Percentiles rank a stretch among this genome's conserved stretches.
Evolutionary conservation across 2,113 vertebrate genomes (phyloP).

Genomic region (Pheucticus melanocephalus): DNA sequence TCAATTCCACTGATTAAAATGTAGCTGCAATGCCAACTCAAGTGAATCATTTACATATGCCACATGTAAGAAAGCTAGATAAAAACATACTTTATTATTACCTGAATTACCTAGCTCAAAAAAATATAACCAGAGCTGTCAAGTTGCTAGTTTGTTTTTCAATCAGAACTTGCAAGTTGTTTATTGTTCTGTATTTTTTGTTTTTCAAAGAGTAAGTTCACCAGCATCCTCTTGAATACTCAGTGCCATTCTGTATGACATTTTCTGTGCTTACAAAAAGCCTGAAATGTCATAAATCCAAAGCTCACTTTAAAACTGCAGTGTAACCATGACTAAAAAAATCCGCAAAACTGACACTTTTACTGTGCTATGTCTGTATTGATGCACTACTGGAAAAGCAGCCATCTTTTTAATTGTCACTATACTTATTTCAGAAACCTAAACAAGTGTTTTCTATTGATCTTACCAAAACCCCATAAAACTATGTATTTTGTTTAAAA

Average conservation of each 20-base stretch:
- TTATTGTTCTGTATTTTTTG: not conserved
- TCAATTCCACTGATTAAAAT: not conserved
- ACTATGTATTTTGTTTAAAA: not conserved
- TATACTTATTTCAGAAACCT: not conserved
- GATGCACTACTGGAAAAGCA: slow-evolving; percentile 16
- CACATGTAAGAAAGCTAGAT: not conserved
- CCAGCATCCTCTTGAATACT: not conserved
- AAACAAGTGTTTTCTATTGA: not conserved
- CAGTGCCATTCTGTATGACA: not conserved
- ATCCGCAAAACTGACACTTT: slow-evolving; percentile 23
- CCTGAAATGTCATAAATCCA: not conserved
- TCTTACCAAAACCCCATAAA: not conserved
- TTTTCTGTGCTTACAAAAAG: not conserved
- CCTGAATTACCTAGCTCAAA: not conserved
- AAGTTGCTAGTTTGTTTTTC: not conserved
- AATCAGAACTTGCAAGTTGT: not conserved
- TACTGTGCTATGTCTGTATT: not conserved
- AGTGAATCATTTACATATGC: not conserved
- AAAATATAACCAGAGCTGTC: not conserved
- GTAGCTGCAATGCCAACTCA: not conserved
- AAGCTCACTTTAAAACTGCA: slow-evolving; percentile 8
- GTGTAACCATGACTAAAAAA: not conserved
- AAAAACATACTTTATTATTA: not conserved
- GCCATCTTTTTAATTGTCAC: slow-evolving; percentile 15
- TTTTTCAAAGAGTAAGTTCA: not conserved